phyloP scores from a whole-genome alignment of 2,113 vertebrate genomes.

The Sapajus apella region DNA sequence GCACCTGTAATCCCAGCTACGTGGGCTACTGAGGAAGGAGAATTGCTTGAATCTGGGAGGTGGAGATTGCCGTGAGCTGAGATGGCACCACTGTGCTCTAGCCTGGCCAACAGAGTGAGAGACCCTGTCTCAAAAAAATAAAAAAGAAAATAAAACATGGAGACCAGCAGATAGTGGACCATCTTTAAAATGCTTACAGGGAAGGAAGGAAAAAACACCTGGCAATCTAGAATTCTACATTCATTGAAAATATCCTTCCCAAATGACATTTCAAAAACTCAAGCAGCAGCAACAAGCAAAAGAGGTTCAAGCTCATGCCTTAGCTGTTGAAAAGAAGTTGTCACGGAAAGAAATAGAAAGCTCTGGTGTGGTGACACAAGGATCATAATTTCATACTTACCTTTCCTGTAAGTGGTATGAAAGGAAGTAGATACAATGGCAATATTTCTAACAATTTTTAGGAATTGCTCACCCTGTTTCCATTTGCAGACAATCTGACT shows the following conservation, averaged over 20 bases:
- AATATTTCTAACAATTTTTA: not conserved
- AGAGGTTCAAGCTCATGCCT: not conserved
- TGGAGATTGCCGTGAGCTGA: too few species aligned
- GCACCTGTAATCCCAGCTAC: too few species aligned
- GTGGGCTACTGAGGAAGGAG: too few species aligned
- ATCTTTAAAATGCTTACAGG: not conserved
- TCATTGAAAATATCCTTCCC: not conserved
- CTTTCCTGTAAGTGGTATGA: not conserved
- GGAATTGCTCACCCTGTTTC: not conserved
- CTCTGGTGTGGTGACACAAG: not conserved
- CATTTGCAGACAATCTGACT: not conserved
- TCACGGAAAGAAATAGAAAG: not conserved
- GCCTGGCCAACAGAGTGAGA: too few species aligned
- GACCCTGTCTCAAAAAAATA: too few species aligned
- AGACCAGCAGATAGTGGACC: not conserved
- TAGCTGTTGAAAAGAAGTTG: not conserved
- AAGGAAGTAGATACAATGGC: not conserved
- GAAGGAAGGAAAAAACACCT: not conserved
- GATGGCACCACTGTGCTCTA: too few species aligned
- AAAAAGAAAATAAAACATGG: not conserved
- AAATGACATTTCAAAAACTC: not conserved
- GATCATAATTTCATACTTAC: too few species aligned
- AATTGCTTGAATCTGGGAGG: too few species aligned
- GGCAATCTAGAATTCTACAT: not conserved
- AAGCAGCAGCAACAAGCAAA: not conserved